These are phyloP conservation scores for Syrphus vitripennis DNA, from an alignment of 2,888 invertebrate genomes.

Conservation along the genomic window DNA sequence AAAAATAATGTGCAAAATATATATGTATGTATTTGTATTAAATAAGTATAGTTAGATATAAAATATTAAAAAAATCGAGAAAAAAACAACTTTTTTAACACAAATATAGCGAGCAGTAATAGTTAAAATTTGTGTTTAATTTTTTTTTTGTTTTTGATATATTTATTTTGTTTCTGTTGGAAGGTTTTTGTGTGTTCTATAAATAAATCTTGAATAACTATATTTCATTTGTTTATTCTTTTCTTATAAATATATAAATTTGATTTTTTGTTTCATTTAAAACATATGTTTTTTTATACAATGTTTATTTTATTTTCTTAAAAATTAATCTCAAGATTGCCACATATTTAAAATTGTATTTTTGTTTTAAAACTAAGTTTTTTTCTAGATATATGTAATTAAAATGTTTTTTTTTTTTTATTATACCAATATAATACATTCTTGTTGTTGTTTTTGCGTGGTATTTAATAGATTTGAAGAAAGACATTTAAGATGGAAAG, in stretches of 20 bases:
- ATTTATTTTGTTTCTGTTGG: conserved; percentile 8
- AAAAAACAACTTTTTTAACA: background rate
- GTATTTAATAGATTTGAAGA: background rate
- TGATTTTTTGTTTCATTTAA: conserved; percentile 24
- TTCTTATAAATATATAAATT: conserved; percentile 68
- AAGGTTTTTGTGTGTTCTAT: conserved; percentile 28
- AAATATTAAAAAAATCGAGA: conserved; percentile 13
- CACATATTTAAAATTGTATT: conserved; percentile 43
- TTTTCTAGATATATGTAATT: conserved; percentile 8
- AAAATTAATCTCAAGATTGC: conserved; percentile 72
- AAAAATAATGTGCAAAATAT: conserved; percentile 39
- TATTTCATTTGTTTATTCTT: conserved; percentile 14
- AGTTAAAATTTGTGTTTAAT: conserved; percentile 20
- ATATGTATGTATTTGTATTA: background rate
- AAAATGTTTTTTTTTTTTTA: background rate
- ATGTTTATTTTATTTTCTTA: conserved; percentile 49
- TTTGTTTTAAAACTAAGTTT: conserved; percentile 29
- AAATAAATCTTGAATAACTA: conserved; percentile 22
- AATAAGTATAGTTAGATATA: background rate
- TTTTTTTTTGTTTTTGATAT: background rate
- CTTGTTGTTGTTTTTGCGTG: background rate
- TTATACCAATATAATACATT: background rate
- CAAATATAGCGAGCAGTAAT: background rate
- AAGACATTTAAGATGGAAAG: background rate
- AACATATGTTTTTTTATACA: conserved; percentile 19